phyloP scores from a whole-genome alignment of 2,797 vertebrate species.

The Tragopan temminckii region DNA sequence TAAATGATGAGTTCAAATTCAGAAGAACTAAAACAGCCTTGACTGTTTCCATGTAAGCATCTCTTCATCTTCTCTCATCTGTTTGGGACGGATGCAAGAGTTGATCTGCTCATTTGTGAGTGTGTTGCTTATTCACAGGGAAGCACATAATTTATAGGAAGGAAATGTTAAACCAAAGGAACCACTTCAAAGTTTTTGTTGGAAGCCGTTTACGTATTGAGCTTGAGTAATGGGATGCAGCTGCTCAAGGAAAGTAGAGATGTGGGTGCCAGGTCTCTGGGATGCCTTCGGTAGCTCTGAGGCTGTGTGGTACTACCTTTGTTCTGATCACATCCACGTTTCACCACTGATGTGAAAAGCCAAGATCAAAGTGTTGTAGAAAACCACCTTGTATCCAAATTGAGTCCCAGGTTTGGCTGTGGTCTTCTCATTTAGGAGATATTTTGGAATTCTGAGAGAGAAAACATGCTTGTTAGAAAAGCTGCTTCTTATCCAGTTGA shows the following conservation, averaged over 20 bases:
- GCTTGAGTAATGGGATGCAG: background rate
- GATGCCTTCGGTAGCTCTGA: background rate
- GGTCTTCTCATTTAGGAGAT: background rate
- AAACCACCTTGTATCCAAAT: background rate
- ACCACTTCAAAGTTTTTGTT: background rate
- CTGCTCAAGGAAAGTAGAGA: background rate
- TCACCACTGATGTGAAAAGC: background rate
- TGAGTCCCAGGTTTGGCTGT: background rate
- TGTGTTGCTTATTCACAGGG: background rate
- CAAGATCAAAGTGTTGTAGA: background rate
- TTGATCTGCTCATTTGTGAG: background rate
- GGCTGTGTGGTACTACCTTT: background rate
- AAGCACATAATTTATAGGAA: background rate
- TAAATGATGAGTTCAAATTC: background rate
- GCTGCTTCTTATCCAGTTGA: background rate
- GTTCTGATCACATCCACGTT: rapidly evolving
- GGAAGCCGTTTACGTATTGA: background rate
- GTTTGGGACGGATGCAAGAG: background rate
- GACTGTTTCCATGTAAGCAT: background rate
- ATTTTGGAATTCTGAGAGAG: background rate
- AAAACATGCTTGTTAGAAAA: background rate
- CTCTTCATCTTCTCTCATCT: background rate
- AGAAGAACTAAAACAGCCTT: background rate
- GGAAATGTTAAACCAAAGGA: background rate
- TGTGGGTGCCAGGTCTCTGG: background rate